Percentiles rank a stretch among this genome's conserved stretches.
Evolutionary conservation across 2,888 invertebrate genomes (phyloP).

Genomic region (Ormyrus pomaceus): DNA sequence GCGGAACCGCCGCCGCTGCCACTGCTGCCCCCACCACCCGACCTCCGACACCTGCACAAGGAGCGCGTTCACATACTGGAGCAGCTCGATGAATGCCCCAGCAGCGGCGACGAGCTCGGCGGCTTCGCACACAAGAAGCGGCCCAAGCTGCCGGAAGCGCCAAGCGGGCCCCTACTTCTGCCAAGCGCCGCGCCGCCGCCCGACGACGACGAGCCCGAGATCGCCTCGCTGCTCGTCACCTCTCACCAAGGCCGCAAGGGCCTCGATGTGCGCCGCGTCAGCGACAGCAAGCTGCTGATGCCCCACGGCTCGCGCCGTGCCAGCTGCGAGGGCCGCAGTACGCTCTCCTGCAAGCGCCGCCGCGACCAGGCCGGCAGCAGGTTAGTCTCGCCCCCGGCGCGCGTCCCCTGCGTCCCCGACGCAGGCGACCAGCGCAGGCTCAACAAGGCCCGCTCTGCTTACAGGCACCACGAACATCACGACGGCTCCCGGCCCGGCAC

Average conservation of each 20-base stretch:
- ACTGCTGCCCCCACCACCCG: conserved; percentile 70
- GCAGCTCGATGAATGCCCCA: conserved; percentile 81
- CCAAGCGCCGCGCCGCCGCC: neutral
- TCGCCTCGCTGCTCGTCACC: conserved; percentile 72
- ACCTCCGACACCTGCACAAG: conserved; percentile 83
- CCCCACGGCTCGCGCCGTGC: conserved; percentile 66
- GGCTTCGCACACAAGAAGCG: conserved; percentile 81
- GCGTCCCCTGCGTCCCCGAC: too few species aligned
- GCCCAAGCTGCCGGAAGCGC: conserved; percentile 78
- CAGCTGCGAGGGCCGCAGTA: conserved; percentile 68
- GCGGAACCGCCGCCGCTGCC: conserved; percentile 59
- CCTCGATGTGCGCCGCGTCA: conserved; percentile 72
- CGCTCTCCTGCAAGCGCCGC: conserved; percentile 71
- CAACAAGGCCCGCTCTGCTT: neutral
- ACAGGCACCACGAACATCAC: conserved; percentile 75
- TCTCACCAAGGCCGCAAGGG: conserved; percentile 72
- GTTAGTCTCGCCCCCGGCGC: conserved; percentile 45
- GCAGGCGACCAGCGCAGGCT: too few species aligned
- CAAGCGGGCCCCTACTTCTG: conserved; percentile 13
- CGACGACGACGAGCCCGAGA: conserved; percentile 70
- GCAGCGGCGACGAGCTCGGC: conserved; percentile 80
- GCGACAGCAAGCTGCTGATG: conserved; percentile 71
- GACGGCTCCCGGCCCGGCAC: conserved; percentile 89
- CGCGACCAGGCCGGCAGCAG: conserved; percentile 70
- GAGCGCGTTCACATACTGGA: conserved; percentile 83